A percentile compares a stretch with the other conserved stretches of the same genome.
These are phyloP conservation scores for Malacoraja senta DNA, from an alignment of 2,797 vertebrate species.

Conservation along the genomic window DNA sequence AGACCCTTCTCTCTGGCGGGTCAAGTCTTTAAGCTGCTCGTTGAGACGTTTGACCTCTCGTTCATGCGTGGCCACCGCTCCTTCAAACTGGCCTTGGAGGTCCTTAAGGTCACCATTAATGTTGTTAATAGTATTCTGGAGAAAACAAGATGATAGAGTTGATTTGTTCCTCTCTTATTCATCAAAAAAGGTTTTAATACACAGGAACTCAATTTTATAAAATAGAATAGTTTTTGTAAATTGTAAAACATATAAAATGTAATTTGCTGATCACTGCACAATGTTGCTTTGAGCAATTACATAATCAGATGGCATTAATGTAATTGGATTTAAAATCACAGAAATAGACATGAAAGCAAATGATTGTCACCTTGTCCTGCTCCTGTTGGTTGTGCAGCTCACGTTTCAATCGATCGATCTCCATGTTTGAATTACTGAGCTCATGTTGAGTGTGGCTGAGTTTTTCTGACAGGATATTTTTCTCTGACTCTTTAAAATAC, in stretches of 20 bases:
- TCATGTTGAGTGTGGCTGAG: conserved; percentile 55
- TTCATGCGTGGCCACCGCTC: conserved; percentile 56
- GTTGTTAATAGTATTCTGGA: conserved; percentile 48
- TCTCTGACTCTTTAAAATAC: conserved; percentile 65
- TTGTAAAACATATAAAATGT: background rate
- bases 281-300: background rate
- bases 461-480: conserved; percentile 54
- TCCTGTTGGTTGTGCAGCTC: conserved; percentile 60
- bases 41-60: conserved; percentile 47
- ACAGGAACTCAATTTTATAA: background rate
- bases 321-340: background rate
- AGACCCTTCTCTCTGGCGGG: conserved; percentile 48
- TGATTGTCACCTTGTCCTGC: conserved; percentile 60
- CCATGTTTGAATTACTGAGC: conserved; percentile 52
- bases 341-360: background rate
- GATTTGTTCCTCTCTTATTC: background rate
- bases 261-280: background rate
- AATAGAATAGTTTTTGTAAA: background rate
- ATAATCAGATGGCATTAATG: background rate
- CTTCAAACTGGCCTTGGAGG: conserved; percentile 59
- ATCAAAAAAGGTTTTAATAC: background rate
- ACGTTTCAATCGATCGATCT: conserved; percentile 52
- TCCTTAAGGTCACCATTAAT: conserved; percentile 54
- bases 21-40: conserved; percentile 53
- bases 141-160: background rate